These are phyloP conservation scores for Drosophila quinaria DNA, from an alignment of 2,888 invertebrate genomes.

Conservation along the genomic window DNA sequence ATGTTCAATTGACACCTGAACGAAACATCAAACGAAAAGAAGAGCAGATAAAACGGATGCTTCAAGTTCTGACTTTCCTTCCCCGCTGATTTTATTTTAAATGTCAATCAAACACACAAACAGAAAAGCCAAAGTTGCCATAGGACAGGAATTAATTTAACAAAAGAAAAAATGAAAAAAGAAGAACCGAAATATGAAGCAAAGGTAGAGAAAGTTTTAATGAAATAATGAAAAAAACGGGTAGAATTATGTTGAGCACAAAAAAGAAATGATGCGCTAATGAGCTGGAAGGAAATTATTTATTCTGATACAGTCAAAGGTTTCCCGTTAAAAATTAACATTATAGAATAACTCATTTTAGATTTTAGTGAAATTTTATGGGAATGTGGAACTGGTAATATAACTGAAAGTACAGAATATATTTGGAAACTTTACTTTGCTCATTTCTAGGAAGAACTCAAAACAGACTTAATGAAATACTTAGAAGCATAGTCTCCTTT, in stretches of 20 bases:
- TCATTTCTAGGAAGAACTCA: not conserved
- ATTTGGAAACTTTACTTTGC: not conserved
- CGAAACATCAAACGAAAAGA: slow-evolving; percentile 12
- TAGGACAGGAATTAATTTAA: not conserved
- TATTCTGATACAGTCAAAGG: not conserved
- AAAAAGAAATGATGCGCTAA: not conserved
- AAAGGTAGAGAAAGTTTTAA: slow-evolving; percentile 7
- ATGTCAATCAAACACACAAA: slow-evolving; percentile 47
- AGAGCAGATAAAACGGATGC: slow-evolving; percentile 15
- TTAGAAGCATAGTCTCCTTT: not conserved
- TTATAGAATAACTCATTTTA: not conserved
- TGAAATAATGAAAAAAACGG: slow-evolving; percentile 9
- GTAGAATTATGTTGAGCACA: not conserved
- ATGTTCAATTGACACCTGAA: slow-evolving; percentile 18
- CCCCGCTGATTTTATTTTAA: slow-evolving; percentile 20
- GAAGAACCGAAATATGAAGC: slow-evolving; percentile 1
- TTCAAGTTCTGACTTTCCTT: slow-evolving; percentile 3
- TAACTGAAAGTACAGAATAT: not conserved
- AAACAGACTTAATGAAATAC: not conserved
- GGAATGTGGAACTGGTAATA: not conserved
- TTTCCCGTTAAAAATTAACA: not conserved
- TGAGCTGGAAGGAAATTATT: not conserved
- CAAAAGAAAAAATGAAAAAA: not conserved
- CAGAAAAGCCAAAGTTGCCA: slow-evolving; percentile 14
- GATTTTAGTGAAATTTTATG: not conserved